A percentile compares a stretch with the other conserved stretches of the same genome.
These are phyloP conservation scores for Caracal caracal DNA, from an alignment of 2,113 vertebrate species.

Conservation along the genomic window DNA sequence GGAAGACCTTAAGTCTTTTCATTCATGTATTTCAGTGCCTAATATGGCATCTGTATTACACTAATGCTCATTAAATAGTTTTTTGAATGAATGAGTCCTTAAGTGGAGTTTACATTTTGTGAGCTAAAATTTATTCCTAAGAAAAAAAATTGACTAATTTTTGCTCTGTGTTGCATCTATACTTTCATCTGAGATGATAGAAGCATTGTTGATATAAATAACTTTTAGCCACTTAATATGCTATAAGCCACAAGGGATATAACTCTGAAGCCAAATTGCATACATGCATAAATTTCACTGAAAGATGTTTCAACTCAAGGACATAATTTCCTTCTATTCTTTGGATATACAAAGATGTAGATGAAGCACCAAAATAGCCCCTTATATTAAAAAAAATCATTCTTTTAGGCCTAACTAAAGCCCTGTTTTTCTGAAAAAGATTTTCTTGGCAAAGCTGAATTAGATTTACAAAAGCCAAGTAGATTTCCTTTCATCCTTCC, in stretches of 20 bases:
- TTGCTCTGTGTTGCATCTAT: neutral
- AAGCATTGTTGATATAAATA: conserved; percentile 56
- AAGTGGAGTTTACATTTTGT: conserved; percentile 22
- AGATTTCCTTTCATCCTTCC: neutral
- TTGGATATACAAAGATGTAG: conserved; percentile 23
- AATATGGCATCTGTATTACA: neutral
- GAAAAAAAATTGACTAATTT: neutral
- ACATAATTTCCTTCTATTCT: conserved; percentile 38
- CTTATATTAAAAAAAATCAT: conserved; percentile 38
- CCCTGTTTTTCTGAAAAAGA: neutral
- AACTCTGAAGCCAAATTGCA: neutral
- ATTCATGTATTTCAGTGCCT: neutral
- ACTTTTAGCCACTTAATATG: conserved; percentile 34
- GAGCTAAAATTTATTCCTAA: neutral
- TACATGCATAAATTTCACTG: conserved; percentile 25
- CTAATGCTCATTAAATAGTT: neutral
- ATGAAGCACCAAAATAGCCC: neutral
- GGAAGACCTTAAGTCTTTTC: neutral
- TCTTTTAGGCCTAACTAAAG: conserved; percentile 22
- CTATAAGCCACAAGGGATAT: conserved; percentile 26
- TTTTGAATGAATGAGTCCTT: neutral
- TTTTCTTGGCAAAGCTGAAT: neutral
- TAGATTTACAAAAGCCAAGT: neutral
- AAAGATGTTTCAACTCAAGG: conserved; percentile 56
- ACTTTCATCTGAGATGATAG: neutral